phyloP scores from a whole-genome alignment of 2,888 invertebrate species.

The Dorcus parallelipipedus region DNA sequence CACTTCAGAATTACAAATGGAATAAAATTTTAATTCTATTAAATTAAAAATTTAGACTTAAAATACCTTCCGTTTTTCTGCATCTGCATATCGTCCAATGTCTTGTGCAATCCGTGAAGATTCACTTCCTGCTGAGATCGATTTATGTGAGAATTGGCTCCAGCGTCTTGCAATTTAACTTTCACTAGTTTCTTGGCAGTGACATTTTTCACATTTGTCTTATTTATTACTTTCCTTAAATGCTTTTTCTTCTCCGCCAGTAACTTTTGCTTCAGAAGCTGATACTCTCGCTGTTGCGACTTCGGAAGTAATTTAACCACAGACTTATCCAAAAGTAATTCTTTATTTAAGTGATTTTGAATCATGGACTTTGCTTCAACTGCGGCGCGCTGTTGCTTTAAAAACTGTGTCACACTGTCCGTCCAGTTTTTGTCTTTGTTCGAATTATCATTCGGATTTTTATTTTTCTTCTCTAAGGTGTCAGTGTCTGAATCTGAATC shows the following conservation, averaged over 20 bases:
- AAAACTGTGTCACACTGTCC: slow-evolving; percentile 38
- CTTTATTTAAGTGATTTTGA: slow-evolving; percentile 1
- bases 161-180: neutral
- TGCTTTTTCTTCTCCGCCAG: slow-evolving; percentile 31
- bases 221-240: slow-evolving; percentile 11
- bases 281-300: slow-evolving; percentile 46
- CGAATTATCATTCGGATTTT: neutral
- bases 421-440: slow-evolving; percentile 13
- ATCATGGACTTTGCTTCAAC: slow-evolving; percentile 36
- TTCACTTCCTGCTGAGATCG: neutral
- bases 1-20: neutral
- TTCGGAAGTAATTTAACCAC: slow-evolving; percentile 43
- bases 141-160: neutral
- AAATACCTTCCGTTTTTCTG: slow-evolving; percentile 43
- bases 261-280: slow-evolving; percentile 39
- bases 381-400: slow-evolving; percentile 43
- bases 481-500: slow-evolving; percentile 44
- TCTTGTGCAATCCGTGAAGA: slow-evolving; percentile 21
- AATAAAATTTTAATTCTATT: neutral
- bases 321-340: slow-evolving; percentile 33
- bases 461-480: slow-evolving; percentile 12
- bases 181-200: neutral
- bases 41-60: slow-evolving; percentile 10
- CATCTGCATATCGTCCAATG: slow-evolving; percentile 36
- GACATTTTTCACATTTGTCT: neutral